Evolutionary conservation across 2,797 vertebrate species (phyloP).

Genomic region (Crocodylus rhombifer): DNA sequence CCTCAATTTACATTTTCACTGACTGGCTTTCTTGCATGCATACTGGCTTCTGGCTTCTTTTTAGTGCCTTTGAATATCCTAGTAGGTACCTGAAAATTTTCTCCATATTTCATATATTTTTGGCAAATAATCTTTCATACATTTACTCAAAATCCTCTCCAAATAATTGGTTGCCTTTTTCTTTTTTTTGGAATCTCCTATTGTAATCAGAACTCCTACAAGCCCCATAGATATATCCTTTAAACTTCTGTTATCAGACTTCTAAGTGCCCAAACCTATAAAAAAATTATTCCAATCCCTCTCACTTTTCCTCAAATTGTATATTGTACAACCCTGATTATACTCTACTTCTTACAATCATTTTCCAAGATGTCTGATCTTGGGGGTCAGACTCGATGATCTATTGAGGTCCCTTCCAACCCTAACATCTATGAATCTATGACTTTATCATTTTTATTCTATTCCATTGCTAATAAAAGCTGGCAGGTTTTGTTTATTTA

Average conservation of each 20-base stretch:
- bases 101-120: background rate
- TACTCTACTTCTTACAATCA: background rate
- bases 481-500: background rate
- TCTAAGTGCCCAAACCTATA: background rate
- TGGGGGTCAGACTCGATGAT: no score
- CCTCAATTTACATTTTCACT: no score
- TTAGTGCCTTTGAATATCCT: background rate
- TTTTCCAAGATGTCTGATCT: background rate
- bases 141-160: background rate
- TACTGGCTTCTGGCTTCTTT: background rate
- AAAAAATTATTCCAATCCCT: background rate
- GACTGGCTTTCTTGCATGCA: no score
- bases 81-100: background rate
- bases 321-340: background rate
- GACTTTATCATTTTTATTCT: background rate
- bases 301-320: background rate
- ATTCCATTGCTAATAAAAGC: background rate
- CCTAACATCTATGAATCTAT: no score
- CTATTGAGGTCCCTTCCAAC: no score
- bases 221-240: no score
- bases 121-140: background rate
- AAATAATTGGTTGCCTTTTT: background rate
- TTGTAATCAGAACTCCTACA: background rate
- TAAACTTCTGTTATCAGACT: background rate
- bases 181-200: background rate